A percentile compares a stretch with the other conserved stretches of the same genome.
phyloP scores from a whole-genome alignment of 2,113 vertebrate genomes.

The Saimiri boliviensis region DNA sequence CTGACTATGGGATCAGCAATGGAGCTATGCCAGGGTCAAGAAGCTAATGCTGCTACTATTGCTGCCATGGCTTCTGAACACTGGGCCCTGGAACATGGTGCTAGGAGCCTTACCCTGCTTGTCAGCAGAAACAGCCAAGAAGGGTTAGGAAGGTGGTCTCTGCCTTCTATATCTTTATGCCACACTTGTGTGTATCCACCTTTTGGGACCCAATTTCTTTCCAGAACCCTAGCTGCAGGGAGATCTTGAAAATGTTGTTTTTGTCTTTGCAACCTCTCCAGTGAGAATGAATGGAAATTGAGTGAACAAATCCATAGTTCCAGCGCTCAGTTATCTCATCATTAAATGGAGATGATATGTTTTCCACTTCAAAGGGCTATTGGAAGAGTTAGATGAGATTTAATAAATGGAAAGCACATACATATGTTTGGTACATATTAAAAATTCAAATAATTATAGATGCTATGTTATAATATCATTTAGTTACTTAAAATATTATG shows the following conservation, averaged over 20 bases:
- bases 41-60: background rate
- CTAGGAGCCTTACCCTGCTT: background rate
- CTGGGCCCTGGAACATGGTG: background rate
- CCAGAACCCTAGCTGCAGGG: background rate
- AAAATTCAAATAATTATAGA: background rate
- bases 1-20: background rate
- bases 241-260: conserved; percentile 6
- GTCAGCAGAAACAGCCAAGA: background rate
- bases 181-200: background rate
- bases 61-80: background rate
- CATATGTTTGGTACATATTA: background rate
- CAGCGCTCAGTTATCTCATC: background rate
- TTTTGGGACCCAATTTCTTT: background rate
- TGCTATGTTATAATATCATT: background rate
- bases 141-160: background rate
- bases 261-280: background rate
- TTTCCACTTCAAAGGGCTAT: background rate
- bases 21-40: background rate
- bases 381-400: background rate
- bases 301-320: background rate
- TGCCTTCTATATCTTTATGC: background rate
- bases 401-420: background rate
- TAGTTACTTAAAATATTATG: background rate
- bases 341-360: background rate
- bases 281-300: background rate